Evolutionary conservation across 2,797 vertebrate species (phyloP), one percentile per base, ranked within the genome.

Genomic region (Poecilia picta): DNA sequence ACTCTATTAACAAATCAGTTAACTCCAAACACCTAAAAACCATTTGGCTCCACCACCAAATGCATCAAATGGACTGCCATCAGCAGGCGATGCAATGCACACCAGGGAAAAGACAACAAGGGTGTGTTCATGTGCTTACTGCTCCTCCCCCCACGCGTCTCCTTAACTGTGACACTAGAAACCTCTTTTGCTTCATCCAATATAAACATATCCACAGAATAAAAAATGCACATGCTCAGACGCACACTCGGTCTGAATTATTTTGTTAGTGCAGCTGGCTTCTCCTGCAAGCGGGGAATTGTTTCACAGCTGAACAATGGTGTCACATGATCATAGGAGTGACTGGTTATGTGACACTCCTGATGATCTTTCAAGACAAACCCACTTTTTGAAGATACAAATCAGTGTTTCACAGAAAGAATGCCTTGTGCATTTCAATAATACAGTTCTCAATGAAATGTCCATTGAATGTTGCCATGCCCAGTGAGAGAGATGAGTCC

Each of bases 41-140:
- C 89, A 90, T 92, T 92, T 93, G 89, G 85, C 81, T 86, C 62
- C 45, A 59, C 78, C 78, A 80, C 81, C 82, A 85, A 79, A 83
- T 80, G 83, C 47, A 25, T 81, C 91, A 94, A 91, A 94, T 93
- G 92, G 91, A 85, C 15, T 0, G 74, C 87, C 46, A 84, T 82
- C 70, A 84, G 81, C 80, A 83, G 83, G 83, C 45, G 13, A 76
- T 43, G 8, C n/a, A 73, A 80, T 64, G 1, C 82, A 84, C 55
- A 77, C 85, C 88, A 84, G 76, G 16, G 89, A 85, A 90, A 92
- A 89, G 93, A 92, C 25, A 72, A 72, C 43, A 72, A 92, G 85
- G 75, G 85, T 79, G 83, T 82, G 53, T 93, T 88, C 89, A 83
- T 87, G 79, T 83, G 76, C 78, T 84, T 87, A 84, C 57, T 4